These are phyloP conservation scores for fruit fly (Drosophila melanogaster) DNA, from an alignment of 1,140 invertebrate genomes.

Conservation along the genomic window DNA sequence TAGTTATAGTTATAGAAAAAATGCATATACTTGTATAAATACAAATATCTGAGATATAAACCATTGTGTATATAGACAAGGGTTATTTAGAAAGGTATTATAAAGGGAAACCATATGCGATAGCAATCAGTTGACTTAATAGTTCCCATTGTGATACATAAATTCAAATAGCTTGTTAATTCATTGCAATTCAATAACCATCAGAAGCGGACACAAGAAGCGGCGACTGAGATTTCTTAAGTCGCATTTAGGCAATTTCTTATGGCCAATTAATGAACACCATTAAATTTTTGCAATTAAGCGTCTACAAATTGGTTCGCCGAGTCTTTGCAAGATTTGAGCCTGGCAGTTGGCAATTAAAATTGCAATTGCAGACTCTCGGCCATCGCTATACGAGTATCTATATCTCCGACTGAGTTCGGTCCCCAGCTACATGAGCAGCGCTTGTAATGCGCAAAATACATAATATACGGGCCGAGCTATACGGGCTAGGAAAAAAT, in stretches of 20 bases:
- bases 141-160: not conserved
- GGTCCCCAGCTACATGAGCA: conserved; percentile 63
- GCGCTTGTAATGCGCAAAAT: conserved; percentile 53
- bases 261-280: conserved; percentile 80
- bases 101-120: not conserved
- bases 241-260: conserved; percentile 56
- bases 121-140: not conserved
- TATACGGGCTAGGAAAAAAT: conserved; percentile 37
- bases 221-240: conserved; percentile 10
- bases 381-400: not conserved
- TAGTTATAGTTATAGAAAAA: not conserved
- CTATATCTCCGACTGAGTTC: conserved; percentile 27
- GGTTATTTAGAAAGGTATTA: not conserved
- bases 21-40: not conserved
- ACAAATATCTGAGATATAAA: not conserved
- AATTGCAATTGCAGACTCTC: conserved; percentile 73
- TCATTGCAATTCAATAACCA: not conserved
- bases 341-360: conserved; percentile 66
- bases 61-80: not conserved
- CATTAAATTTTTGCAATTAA: conserved; percentile 81
- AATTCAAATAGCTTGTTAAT: not conserved
- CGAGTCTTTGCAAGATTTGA: conserved; percentile 74
- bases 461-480: conserved; percentile 59
- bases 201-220: not conserved
- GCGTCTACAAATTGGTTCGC: conserved; percentile 73